Evolutionary conservation across 1,140 invertebrate species (phyloP).

Genomic region (Bombus huntii): DNA sequence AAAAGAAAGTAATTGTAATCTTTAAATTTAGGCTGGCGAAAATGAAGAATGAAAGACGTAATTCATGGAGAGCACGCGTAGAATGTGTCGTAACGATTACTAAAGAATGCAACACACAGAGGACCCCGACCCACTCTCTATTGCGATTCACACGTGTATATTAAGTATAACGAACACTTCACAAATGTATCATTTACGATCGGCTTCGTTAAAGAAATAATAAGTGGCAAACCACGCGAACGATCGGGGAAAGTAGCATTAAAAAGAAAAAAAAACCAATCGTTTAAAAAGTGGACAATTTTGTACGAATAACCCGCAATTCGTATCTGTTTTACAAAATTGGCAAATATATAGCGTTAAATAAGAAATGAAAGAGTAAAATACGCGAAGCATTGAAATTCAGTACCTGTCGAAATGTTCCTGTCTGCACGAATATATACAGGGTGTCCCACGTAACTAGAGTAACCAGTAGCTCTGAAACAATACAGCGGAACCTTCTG

Average conservation of each 20-base stretch:
- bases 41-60: not conserved
- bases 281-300: too few relatives aligned
- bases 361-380: not conserved
- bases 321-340: not conserved
- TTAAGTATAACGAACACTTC: constrained; percentile 4
- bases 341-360: not conserved
- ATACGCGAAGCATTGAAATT: too few relatives aligned
- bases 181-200: constrained; percentile 19
- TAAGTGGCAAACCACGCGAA: not conserved
- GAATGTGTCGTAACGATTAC: constrained; percentile 40
- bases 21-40: not conserved
- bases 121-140: constrained; percentile 52
- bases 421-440: too few relatives aligned
- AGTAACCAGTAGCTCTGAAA: too few relatives aligned
- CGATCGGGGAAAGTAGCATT: not conserved
- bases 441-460: too few relatives aligned
- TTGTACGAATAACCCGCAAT: too few relatives aligned
- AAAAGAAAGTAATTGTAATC: not conserved
- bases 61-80: constrained; percentile 24
- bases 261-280: not conserved
- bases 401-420: too few relatives aligned
- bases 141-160: constrained; percentile 15
- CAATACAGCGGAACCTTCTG: too few relatives aligned
- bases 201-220: not conserved
- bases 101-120: constrained; percentile 48